Percentiles rank a stretch among this genome's conserved stretches.
phyloP scores from a whole-genome alignment of 1,140 invertebrate species.

The Bombus huntii region DNA sequence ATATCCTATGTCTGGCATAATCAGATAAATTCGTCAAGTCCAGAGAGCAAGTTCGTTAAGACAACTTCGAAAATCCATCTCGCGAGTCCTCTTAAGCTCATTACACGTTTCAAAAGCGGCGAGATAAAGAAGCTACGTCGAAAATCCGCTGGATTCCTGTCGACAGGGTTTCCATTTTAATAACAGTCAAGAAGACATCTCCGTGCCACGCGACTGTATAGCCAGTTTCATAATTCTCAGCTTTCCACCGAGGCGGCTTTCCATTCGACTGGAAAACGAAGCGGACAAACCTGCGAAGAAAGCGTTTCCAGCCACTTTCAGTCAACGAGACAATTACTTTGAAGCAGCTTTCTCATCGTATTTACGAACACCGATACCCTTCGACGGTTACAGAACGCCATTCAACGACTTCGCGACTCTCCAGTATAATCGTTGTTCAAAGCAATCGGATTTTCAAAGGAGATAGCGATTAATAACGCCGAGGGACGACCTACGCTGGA shows the following conservation, averaged over 20 bases:
- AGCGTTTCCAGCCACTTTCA: not conserved
- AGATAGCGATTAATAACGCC: not conserved
- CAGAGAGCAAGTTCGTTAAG: not conserved
- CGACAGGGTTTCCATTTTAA: constrained; percentile 1
- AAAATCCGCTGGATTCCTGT: not conserved
- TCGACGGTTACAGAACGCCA: not conserved
- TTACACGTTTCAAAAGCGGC: not conserved
- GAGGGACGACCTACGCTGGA: too few species aligned
- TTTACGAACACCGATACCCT: not conserved
- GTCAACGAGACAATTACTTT: not conserved
- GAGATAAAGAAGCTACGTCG: constrained; percentile 13
- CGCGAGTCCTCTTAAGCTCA: not conserved
- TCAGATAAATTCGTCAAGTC: constrained; percentile 7
- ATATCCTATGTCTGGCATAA: not conserved
- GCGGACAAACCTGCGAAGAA: not conserved
- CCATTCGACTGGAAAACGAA: constrained; percentile 16
- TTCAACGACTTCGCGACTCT: not conserved
- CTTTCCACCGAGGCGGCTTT: not conserved
- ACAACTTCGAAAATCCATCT: not conserved
- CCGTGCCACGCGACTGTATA: not conserved
- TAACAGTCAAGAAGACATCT: not conserved
- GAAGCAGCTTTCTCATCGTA: not conserved
- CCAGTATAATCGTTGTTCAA: not conserved
- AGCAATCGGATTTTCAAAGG: not conserved
- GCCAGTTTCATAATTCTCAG: constrained; percentile 1